Percentiles rank a stretch among this genome's conserved stretches.
Evolutionary conservation across 2,113 vertebrate species (phyloP).

Genomic region (Tor tambroides): DNA sequence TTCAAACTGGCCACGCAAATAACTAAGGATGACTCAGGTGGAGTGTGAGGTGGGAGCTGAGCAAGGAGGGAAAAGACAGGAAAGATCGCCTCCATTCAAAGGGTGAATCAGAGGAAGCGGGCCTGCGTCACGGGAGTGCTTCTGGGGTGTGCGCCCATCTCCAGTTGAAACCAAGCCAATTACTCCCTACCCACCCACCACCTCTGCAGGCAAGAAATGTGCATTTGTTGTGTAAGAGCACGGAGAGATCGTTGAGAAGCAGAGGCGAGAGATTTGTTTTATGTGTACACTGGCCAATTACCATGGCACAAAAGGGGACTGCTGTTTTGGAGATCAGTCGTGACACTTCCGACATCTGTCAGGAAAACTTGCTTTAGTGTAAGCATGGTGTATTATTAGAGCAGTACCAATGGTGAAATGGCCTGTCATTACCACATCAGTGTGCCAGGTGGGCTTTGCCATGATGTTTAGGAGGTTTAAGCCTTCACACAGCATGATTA

Average conservation of each 20-base stretch:
- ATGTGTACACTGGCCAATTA: slow-evolving; percentile 55
- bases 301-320: slow-evolving; percentile 25
- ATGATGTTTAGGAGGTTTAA: slow-evolving; percentile 19
- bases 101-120: slow-evolving; percentile 19
- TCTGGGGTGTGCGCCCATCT: slow-evolving; percentile 33
- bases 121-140: neutral
- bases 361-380: neutral
- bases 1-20: slow-evolving; percentile 21
- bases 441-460: slow-evolving; percentile 38
- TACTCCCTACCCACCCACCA: slow-evolving; percentile 49
- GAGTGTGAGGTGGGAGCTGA: slow-evolving; percentile 3
- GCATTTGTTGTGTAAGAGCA: slow-evolving; percentile 32
- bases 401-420: slow-evolving; percentile 30
- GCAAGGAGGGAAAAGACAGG: neutral
- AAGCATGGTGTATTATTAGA: slow-evolving; percentile 53
- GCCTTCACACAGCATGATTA: slow-evolving; percentile 30
- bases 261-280: slow-evolving; percentile 22
- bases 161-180: slow-evolving; percentile 55
- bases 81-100: neutral
- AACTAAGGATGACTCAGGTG: slow-evolving; percentile 9
- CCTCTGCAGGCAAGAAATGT: slow-evolving; percentile 31
- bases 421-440: slow-evolving; percentile 49
- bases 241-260: neutral
- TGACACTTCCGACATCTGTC: slow-evolving; percentile 7
- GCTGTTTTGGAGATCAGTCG: slow-evolving; percentile 36